phyloP scores from a whole-genome alignment of 1,140 invertebrate species.

The Paracyclopina nana region DNA sequence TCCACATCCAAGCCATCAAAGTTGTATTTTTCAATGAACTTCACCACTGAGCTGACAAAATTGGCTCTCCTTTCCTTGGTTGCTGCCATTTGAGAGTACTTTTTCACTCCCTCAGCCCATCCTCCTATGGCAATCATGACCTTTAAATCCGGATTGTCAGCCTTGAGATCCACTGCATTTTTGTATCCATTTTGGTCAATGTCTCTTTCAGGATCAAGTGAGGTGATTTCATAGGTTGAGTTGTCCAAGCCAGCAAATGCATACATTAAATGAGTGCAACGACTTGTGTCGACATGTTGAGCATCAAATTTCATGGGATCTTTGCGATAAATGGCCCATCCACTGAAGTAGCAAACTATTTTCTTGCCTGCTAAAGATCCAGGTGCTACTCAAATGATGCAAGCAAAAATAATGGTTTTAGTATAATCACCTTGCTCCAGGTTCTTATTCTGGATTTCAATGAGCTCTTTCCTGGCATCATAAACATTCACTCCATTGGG shows the following conservation, averaged over 20 bases:
- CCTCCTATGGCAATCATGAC: conserved; percentile 49
- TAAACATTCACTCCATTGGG: too few relatives aligned
- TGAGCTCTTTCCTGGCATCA: too few relatives aligned
- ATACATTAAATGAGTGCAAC: conserved; percentile 62
- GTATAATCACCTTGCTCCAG: too few relatives aligned
- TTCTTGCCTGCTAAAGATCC: too few relatives aligned
- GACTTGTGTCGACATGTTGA: conserved; percentile 38
- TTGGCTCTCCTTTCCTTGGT: conserved; percentile 22
- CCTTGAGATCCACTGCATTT: conserved; percentile 34
- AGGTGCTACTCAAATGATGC: too few relatives aligned
- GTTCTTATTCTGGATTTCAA: too few relatives aligned
- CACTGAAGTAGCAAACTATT: conserved; percentile 45
- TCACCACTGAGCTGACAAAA: conserved; percentile 37
- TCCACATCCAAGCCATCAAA: conserved; percentile 43
- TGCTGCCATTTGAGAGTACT: conserved; percentile 36
- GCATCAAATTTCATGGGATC: conserved; percentile 42
- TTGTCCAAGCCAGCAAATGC: conserved; percentile 48
- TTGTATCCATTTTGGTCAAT: conserved; percentile 34
- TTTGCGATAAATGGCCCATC: conserved; percentile 39
- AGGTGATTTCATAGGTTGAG: conserved; percentile 34
- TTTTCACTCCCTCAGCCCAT: conserved; percentile 48
- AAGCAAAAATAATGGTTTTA: too few relatives aligned
- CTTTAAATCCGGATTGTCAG: conserved; percentile 40
- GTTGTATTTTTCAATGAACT: conserved; percentile 31
- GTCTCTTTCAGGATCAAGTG: conserved; percentile 35